Conservation (phyloP, 2,888 invertebrate genomes). For the Dione juno region DNA sequence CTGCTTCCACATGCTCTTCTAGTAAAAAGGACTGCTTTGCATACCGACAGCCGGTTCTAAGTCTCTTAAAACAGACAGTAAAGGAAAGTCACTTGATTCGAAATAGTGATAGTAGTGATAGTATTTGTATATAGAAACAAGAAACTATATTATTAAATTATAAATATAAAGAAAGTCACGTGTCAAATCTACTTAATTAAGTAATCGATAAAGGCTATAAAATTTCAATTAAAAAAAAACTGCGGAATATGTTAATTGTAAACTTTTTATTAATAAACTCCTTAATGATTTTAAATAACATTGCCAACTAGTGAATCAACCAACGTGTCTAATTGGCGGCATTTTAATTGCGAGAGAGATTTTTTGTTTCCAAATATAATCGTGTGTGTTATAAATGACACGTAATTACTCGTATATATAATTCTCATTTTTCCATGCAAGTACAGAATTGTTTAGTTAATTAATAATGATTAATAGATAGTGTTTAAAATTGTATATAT, state of each 20-base stretch:
- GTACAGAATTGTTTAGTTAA: constrained; percentile 54
- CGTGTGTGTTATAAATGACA: constrained; percentile 24
- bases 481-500: constrained; percentile 64
- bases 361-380: constrained; percentile 8
- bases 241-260: not conserved
- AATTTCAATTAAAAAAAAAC: not conserved
- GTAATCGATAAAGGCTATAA: not conserved
- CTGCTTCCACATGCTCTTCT: too few relatives aligned
- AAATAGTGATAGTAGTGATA: too few relatives aligned
- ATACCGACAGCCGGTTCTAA: too few relatives aligned
- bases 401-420: constrained; percentile 30
- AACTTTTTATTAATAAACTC: not conserved
- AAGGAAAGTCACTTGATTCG: too few relatives aligned
- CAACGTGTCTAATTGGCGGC: constrained; percentile 32
- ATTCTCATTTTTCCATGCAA: constrained; percentile 27
- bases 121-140: too few relatives aligned
- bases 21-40: too few relatives aligned
- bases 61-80: too few relatives aligned
- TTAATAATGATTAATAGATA: constrained; percentile 70
- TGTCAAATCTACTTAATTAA: not conserved
- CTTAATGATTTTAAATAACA: constrained; percentile 8
- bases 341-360: constrained; percentile 28
- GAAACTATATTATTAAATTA: too few relatives aligned
- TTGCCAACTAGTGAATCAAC: constrained; percentile 17
- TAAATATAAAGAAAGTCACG: not conserved